Evolutionary conservation across 2,888 invertebrate species (phyloP).

Genomic region (Holacanthella duospinosa): DNA sequence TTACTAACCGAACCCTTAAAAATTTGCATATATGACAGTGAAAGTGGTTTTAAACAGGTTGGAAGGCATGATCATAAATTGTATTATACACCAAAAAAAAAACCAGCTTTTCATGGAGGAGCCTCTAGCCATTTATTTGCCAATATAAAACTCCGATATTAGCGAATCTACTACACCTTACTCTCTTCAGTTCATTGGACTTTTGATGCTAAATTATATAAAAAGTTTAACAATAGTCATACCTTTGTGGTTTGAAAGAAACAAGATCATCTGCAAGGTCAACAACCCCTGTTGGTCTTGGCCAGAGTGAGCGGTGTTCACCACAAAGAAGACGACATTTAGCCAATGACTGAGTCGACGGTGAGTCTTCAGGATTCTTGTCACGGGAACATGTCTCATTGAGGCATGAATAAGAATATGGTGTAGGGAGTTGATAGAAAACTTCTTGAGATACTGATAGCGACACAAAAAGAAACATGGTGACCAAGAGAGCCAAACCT

Average conservation of each 20-base stretch:
- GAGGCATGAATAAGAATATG: slow-evolving; percentile 35
- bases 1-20: too few relatives aligned
- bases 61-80: too few relatives aligned
- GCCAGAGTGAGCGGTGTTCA: slow-evolving; percentile 58
- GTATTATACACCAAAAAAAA: too few relatives aligned
- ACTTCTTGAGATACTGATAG: slow-evolving; percentile 28
- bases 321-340: slow-evolving; percentile 60
- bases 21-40: too few relatives aligned
- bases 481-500: not conserved
- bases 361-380: slow-evolving; percentile 36
- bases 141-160: too few relatives aligned
- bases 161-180: too few relatives aligned
- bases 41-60: too few relatives aligned
- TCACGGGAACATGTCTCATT: slow-evolving; percentile 37
- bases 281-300: slow-evolving; percentile 49
- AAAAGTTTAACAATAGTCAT: too few relatives aligned
- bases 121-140: too few relatives aligned
- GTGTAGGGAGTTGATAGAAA: slow-evolving; percentile 36
- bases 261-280: slow-evolving; percentile 36
- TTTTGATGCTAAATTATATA: not conserved
- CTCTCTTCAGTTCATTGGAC: not conserved
- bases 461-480: slow-evolving; percentile 11
- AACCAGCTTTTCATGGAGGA: too few relatives aligned
- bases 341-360: slow-evolving; percentile 44
- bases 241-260: slow-evolving; percentile 37